Conservation (phyloP, 2,113 vertebrate species). For the Oryzias curvinotus region DNA sequence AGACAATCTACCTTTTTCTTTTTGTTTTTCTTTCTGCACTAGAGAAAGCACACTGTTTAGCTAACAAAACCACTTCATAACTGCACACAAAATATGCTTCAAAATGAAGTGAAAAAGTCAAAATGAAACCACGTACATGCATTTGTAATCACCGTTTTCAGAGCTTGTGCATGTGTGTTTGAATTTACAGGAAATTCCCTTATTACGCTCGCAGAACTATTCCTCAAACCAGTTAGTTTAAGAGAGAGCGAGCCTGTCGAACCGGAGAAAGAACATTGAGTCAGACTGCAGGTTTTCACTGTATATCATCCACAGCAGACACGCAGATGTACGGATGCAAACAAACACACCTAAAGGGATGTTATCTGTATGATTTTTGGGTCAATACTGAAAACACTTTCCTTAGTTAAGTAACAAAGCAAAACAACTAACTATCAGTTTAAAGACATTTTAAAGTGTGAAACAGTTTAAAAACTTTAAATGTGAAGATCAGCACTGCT, state of each 20-base stretch:
- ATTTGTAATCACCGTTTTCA: conserved; percentile 98
- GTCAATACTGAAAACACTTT: neutral
- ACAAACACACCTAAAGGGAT: conserved; percentile 29
- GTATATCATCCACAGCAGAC: conserved; percentile 52
- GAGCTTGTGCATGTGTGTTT: conserved; percentile 95
- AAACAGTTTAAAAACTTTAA: conserved; percentile 2
- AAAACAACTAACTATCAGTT: neutral
- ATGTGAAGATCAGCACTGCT: conserved; percentile 57
- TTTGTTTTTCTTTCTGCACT: conserved; percentile 72
- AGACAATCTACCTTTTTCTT: conserved; percentile 69
- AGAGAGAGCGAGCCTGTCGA: conserved; percentile 98
- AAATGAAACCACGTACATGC: conserved; percentile 92
- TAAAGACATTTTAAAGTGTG: conserved; percentile 8
- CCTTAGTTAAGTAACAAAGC: neutral
- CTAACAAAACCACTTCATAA: conserved; percentile 99
- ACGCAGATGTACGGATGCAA: conserved; percentile 11
- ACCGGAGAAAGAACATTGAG: conserved; percentile 99
- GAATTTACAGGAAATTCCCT: conserved; percentile 95
- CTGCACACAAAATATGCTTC: conserved; percentile 93
- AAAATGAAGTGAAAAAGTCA: conserved; percentile 78
- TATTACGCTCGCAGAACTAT: conserved; percentile 93
- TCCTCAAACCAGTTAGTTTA: conserved; percentile 99
- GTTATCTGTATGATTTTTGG: neutral
- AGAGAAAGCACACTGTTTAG: conserved; percentile 97
- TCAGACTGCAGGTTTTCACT: conserved; percentile 83